Percentiles rank a stretch among this genome's conserved stretches.
These are phyloP conservation scores for Stichopus horrens DNA, from an alignment of 53 echinoderm and acorn worm species.

Conservation along the genomic window DNA sequence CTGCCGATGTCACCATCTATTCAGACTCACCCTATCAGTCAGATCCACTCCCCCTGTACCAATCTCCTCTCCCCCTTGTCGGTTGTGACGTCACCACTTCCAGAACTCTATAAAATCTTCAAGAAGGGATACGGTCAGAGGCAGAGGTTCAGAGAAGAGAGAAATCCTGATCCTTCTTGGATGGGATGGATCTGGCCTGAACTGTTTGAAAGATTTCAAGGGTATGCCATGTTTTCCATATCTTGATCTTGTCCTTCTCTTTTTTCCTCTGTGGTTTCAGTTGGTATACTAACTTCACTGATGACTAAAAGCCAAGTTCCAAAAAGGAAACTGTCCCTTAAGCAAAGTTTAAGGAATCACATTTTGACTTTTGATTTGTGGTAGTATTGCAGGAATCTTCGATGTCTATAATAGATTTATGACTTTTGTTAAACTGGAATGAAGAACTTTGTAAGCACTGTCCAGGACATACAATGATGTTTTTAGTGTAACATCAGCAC, in stretches of 20 bases:
- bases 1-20: slow-evolving; percentile 63
- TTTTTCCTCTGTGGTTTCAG: neutral
- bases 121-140: slow-evolving; percentile 77
- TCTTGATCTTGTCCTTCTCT: neutral
- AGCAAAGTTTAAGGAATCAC: neutral
- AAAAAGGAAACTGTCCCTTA: neutral
- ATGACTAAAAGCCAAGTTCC: neutral
- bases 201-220: slow-evolving; percentile 65
- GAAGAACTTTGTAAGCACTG: too few relatives aligned
- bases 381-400: too few relatives aligned
- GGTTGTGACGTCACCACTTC: slow-evolving; percentile 79
- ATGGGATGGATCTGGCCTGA: slow-evolving; percentile 79
- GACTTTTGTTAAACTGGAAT: too few relatives aligned
- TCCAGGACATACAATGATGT: too few relatives aligned
- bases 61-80: slow-evolving; percentile 73
- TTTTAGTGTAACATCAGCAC: too few relatives aligned
- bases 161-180: slow-evolving; percentile 55
- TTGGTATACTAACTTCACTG: neutral
- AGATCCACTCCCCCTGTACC: slow-evolving; percentile 72
- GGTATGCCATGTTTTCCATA: slow-evolving; percentile 42
- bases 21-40: slow-evolving; percentile 60
- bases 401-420: too few relatives aligned
- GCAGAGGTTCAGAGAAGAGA: slow-evolving; percentile 47
- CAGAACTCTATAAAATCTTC: slow-evolving; percentile 80
- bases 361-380: neutral